Percentiles rank a stretch among this genome's conserved stretches.
Evolutionary conservation across 1,140 invertebrate species (phyloP).

Genomic region (Eueides isabella): DNA sequence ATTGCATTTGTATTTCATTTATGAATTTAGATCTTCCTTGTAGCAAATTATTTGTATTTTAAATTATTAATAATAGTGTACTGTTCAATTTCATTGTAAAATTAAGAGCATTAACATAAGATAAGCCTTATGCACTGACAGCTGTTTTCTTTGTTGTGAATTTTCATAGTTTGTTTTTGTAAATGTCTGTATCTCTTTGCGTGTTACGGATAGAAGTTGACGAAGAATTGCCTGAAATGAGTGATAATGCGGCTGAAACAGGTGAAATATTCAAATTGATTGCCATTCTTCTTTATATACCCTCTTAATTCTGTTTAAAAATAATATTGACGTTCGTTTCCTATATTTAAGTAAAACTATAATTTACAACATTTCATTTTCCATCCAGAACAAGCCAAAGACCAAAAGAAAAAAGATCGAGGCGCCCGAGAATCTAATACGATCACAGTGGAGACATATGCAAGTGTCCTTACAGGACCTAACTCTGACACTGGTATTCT

Average conservation of each 20-base stretch:
- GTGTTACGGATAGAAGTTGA: conserved; percentile 79
- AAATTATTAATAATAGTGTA: neutral
- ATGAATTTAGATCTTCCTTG: neutral
- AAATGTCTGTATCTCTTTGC: conserved; percentile 82
- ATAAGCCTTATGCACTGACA: conserved; percentile 12
- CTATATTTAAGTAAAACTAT: neutral
- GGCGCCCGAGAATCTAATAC: conserved; percentile 72
- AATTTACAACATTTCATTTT: neutral
- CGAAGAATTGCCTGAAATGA: conserved; percentile 76
- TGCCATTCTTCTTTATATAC: neutral
- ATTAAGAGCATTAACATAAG: neutral
- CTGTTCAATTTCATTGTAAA: neutral
- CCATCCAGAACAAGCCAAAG: conserved; percentile 61
- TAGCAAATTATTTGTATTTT: neutral
- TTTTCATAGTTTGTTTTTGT: conserved; percentile 34
- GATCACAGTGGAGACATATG: conserved; percentile 81
- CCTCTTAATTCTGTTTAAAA: neutral
- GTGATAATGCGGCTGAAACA: conserved; percentile 58
- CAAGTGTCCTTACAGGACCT: conserved; percentile 66
- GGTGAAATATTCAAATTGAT: conserved; percentile 43
- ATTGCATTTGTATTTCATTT: too few relatives aligned
- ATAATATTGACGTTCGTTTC: neutral
- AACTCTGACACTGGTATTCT: conserved; percentile 64
- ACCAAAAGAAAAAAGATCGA: conserved; percentile 72
- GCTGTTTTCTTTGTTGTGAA: conserved; percentile 23